phyloP scores from a whole-genome alignment of 2,113 vertebrate genomes.

The Lanius ludovicianus region DNA sequence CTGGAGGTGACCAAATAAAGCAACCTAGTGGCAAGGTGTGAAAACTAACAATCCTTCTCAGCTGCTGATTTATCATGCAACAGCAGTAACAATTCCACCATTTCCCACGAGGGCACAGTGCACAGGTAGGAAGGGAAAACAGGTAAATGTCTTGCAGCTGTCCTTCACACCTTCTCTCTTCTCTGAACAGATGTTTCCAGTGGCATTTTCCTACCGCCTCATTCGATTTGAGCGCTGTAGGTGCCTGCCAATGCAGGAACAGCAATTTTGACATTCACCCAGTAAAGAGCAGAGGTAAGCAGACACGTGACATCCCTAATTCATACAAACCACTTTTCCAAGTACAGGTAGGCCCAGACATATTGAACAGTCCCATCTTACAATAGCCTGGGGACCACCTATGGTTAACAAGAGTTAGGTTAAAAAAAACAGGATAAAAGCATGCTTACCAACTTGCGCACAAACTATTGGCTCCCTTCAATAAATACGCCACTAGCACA shows the following conservation, averaged over 20 bases:
- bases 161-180: background rate
- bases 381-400: background rate
- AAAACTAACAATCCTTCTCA: background rate
- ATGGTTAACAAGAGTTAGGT: background rate
- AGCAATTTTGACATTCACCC: background rate
- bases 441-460: background rate
- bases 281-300: background rate
- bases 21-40: background rate
- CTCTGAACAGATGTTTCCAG: background rate
- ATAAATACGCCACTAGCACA: background rate
- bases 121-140: rapidly evolving
- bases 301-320: rapidly evolving
- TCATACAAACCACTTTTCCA: background rate
- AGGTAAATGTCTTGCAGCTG: background rate
- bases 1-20: background rate
- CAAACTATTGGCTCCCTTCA: rapidly evolving
- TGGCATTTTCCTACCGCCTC: background rate
- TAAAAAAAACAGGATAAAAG: background rate
- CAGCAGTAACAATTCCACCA: background rate
- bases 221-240: background rate
- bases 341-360: background rate
- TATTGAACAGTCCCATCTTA: background rate
- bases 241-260: background rate
- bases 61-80: background rate
- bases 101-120: background rate